Percentiles rank a stretch among this genome's conserved stretches.
phyloP scores from a whole-genome alignment of 2,888 invertebrate species.

The Caenorhabditis angaria region DNA sequence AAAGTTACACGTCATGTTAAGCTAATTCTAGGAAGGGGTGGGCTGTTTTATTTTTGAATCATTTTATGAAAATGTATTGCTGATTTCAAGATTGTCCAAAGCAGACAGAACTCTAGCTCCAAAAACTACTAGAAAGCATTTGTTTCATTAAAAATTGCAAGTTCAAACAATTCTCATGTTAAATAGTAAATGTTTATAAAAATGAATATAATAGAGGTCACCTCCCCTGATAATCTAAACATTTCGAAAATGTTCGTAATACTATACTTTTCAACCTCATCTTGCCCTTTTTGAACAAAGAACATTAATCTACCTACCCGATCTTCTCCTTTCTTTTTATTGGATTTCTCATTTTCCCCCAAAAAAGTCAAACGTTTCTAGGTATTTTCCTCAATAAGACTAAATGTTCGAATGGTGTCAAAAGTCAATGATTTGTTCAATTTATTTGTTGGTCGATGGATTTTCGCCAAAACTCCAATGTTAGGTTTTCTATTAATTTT shows the following conservation, averaged over 20 bases:
- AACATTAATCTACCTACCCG: background rate
- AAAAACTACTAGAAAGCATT: too few species aligned
- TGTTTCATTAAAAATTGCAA: too few species aligned
- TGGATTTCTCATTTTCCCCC: background rate
- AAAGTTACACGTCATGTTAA: conserved; percentile 1
- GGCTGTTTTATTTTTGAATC: too few species aligned
- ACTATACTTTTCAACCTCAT: background rate
- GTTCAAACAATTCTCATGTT: too few species aligned
- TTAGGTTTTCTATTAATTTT: background rate
- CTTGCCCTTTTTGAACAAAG: background rate
- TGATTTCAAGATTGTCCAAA: too few species aligned
- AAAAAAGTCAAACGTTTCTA: background rate
- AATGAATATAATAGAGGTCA: too few species aligned
- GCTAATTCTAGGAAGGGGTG: too few species aligned
- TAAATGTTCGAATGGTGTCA: conserved; percentile 8
- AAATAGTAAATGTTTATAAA: too few species aligned
- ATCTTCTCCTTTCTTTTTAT: background rate
- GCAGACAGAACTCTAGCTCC: too few species aligned
- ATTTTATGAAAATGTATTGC: too few species aligned
- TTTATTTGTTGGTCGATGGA: background rate
- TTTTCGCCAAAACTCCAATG: background rate
- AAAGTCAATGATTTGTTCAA: background rate
- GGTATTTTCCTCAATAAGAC: conserved; percentile 5
- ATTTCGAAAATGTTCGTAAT: background rate
- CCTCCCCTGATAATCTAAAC: too few species aligned